Percentiles rank a stretch among this genome's conserved stretches.
phyloP scores from a whole-genome alignment of 2,888 invertebrate species.

The Ypsolopha scabrella region DNA sequence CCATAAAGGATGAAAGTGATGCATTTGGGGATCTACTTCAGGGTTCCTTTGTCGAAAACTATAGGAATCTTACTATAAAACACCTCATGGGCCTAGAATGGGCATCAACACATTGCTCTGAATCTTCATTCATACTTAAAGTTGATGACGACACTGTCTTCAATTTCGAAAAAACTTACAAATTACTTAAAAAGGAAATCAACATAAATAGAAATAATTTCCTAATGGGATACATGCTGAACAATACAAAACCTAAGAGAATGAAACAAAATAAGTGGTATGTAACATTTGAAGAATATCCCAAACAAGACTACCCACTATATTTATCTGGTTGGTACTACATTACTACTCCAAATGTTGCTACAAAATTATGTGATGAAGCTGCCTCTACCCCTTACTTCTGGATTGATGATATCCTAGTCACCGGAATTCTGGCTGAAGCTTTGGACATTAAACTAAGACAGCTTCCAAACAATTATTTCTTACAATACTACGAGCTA shows the following conservation, averaged over 20 bases:
- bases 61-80: conserved; percentile 85
- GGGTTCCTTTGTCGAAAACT: conserved; percentile 82
- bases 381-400: conserved; percentile 75
- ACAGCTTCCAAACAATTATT: conserved; percentile 71
- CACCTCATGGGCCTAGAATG: conserved; percentile 86
- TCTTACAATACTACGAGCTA: conserved; percentile 78
- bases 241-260: conserved; percentile 74
- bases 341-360: conserved; percentile 76
- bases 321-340: conserved; percentile 91
- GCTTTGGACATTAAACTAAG: conserved; percentile 66
- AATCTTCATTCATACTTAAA: conserved; percentile 77
- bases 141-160: conserved; percentile 86
- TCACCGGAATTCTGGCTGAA: conserved; percentile 83
- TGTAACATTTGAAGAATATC: conserved; percentile 77
- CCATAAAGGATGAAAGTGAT: conserved; percentile 72
- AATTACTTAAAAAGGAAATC: conserved; percentile 21
- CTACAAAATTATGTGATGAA: conserved; percentile 65
- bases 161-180: conserved; percentile 69
- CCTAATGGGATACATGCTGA: conserved; percentile 77
- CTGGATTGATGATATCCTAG: conserved; percentile 93
- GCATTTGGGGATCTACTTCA: conserved; percentile 79
- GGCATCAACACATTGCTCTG: conserved; percentile 73
- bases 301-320: conserved; percentile 72
- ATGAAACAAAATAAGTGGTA: conserved; percentile 83
- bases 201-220: conserved; percentile 19